phyloP scores from a whole-genome alignment of 2,888 invertebrate species.

The Aromia moschata region DNA sequence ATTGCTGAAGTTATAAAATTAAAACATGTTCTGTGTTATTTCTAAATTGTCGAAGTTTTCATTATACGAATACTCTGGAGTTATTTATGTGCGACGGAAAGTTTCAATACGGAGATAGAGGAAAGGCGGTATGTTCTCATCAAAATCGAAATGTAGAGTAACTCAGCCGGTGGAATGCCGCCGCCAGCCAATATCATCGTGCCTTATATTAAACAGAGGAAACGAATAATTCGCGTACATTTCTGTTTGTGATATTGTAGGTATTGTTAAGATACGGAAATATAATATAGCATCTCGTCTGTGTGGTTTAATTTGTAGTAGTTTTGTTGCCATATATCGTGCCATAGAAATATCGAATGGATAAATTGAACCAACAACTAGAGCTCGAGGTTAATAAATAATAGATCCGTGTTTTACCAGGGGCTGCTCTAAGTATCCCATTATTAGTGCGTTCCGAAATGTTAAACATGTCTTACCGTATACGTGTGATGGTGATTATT shows the following conservation, averaged over 20 bases:
- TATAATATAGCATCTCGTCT: slow-evolving; percentile 5
- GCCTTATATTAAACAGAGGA: slow-evolving; percentile 45
- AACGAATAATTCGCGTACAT: slow-evolving; percentile 42
- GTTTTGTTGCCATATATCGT: too few species aligned
- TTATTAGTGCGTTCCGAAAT: too few species aligned
- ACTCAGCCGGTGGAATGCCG: slow-evolving; percentile 18
- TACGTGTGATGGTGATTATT: too few species aligned
- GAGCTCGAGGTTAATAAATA: too few species aligned
- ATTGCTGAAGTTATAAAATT: too few species aligned
- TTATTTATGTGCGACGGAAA: slow-evolving; percentile 35
- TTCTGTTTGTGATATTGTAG: slow-evolving; percentile 44
- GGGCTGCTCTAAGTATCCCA: too few species aligned
- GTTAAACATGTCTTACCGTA: too few species aligned
- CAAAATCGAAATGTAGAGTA: slow-evolving; percentile 21
- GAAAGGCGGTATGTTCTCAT: slow-evolving; percentile 17
- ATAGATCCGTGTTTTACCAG: too few species aligned
- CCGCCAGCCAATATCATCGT: slow-evolving; percentile 29
- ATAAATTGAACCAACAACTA: too few species aligned
- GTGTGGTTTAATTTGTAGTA: slow-evolving; percentile 11
- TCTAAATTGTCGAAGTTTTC: slow-evolving; percentile 22
- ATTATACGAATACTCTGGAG: slow-evolving; percentile 32
- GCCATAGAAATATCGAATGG: too few species aligned
- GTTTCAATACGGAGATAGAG: slow-evolving; percentile 17
- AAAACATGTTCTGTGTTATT: slow-evolving; percentile 18
- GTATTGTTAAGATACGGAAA: slow-evolving; percentile 33